phyloP scores from a whole-genome alignment of 2,797 vertebrate genomes.

The Cossypha heuglini region DNA sequence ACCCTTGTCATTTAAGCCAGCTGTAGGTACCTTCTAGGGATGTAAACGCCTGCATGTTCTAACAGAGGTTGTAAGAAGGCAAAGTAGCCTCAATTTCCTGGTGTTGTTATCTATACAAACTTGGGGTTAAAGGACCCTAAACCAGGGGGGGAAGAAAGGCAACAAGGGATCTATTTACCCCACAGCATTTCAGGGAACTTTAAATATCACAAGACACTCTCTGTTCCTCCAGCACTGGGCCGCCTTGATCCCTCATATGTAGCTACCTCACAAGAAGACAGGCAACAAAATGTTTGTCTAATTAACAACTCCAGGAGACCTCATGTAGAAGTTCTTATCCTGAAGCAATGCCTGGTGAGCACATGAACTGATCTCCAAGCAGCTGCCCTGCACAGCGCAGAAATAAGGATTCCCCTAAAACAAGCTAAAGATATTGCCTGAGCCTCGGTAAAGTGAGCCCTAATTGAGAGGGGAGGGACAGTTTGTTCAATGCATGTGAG shows the following conservation, averaged over 20 bases:
- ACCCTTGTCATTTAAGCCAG: background rate
- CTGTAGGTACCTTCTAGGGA: background rate
- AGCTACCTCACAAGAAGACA: background rate
- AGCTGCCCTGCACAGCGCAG: background rate
- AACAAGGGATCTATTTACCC: background rate
- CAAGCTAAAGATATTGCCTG: background rate
- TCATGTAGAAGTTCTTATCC: background rate
- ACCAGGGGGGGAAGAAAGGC: background rate
- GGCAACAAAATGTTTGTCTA: background rate
- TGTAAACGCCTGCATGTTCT: background rate
- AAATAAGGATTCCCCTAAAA: background rate
- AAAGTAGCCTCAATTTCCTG: background rate
- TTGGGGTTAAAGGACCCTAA: background rate
- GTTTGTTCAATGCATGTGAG: conserved; percentile 26
- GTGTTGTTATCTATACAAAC: background rate
- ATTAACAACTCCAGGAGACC: background rate
- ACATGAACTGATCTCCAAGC: background rate
- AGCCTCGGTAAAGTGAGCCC: background rate
- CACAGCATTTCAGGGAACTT: background rate
- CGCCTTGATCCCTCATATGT: background rate
- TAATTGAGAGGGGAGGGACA: conserved; percentile 39
- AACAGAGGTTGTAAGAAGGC: background rate
- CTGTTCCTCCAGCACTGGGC: background rate
- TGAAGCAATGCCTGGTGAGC: background rate
- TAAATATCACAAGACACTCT: background rate